Evolutionary conservation across 2,113 vertebrate genomes (phyloP).

Genomic region (Pionites leucogaster): DNA sequence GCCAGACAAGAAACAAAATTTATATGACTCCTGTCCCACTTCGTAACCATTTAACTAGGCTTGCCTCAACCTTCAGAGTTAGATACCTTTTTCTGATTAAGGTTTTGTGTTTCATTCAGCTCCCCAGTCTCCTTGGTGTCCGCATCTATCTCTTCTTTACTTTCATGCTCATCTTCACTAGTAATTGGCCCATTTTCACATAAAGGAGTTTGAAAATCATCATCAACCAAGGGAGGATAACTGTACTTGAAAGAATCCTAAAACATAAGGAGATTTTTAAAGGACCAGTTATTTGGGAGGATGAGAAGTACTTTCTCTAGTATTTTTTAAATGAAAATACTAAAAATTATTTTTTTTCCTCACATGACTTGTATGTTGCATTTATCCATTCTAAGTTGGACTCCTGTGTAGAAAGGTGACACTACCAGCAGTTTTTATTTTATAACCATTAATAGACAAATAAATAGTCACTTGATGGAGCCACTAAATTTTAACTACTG

Average conservation of each 20-base stretch:
- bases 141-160: conserved; percentile 84
- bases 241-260: conserved; percentile 95
- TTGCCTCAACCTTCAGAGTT: neutral
- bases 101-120: conserved; percentile 78
- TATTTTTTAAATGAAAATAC: neutral
- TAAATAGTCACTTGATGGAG: neutral
- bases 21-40: neutral
- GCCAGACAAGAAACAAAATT: neutral
- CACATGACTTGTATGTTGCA: neutral
- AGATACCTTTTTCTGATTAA: conserved; percentile 89
- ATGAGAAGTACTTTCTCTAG: neutral
- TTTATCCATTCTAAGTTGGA: neutral
- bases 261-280: conserved; percentile 16
- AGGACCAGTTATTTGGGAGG: neutral
- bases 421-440: neutral
- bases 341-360: neutral
- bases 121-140: conserved; percentile 86
- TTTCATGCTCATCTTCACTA: conserved; percentile 91
- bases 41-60: neutral
- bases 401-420: neutral
- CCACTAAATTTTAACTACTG: neutral
- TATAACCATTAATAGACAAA: neutral
- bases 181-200: conserved; percentile 91
- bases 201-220: conserved; percentile 95
- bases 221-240: conserved; percentile 95